Evolutionary conservation across 2,888 invertebrate species (phyloP).

Genomic region (Pseudeuparius sepicola): DNA sequence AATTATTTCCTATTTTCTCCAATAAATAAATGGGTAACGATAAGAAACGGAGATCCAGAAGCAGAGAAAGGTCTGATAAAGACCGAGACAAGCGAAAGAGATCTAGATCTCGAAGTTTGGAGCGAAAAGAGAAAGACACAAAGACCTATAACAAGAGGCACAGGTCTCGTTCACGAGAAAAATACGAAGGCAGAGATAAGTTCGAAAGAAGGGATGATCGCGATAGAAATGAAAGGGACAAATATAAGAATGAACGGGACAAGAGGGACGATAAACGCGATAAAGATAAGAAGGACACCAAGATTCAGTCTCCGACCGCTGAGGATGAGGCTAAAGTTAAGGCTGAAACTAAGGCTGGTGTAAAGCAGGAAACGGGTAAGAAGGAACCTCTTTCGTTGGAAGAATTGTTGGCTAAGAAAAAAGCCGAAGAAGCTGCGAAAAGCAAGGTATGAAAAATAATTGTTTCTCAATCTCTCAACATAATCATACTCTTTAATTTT

Average conservation of each 20-base stretch:
- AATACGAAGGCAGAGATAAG: constrained; percentile 22
- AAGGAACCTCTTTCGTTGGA: constrained; percentile 91
- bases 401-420: constrained; percentile 89
- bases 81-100: constrained; percentile 34
- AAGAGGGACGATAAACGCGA: constrained; percentile 28
- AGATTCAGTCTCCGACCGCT: constrained; percentile 34
- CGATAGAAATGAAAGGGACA: constrained; percentile 17
- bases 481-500: constrained; percentile 20
- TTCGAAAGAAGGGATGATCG: constrained; percentile 23
- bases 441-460: constrained; percentile 54
- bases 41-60: constrained; percentile 37
- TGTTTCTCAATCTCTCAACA: background rate
- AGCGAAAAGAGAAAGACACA: too few species aligned
- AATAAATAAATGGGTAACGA: constrained; percentile 39
- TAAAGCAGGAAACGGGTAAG: constrained; percentile 38
- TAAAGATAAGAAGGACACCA: constrained; percentile 32
- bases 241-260: constrained; percentile 26
- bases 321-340: constrained; percentile 31
- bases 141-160: constrained; percentile 34
- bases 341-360: constrained; percentile 22
- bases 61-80: constrained; percentile 37
- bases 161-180: constrained; percentile 35
- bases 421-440: constrained; percentile 88
- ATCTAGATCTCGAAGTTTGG: constrained; percentile 37
- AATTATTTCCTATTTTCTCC: too few species aligned